Percentiles rank a stretch among this genome's conserved stretches.
These are phyloP conservation scores for Actenoides hombroni DNA, from an alignment of 2,113 vertebrate species.

Conservation along the genomic window DNA sequence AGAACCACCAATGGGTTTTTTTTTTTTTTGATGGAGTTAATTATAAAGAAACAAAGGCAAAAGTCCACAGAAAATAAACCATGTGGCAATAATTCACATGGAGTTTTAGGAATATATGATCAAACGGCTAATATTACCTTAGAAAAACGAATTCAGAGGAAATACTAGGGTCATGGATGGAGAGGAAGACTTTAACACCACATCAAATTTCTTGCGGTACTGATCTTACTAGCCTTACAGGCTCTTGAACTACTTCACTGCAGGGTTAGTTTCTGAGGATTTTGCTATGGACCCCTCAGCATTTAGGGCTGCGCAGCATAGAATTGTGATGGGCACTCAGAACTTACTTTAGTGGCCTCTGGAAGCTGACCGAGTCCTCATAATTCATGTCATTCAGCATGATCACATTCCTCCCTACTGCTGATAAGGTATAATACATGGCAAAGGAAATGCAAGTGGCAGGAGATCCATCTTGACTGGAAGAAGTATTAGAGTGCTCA, in stretches of 20 bases:
- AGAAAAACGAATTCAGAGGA: background rate
- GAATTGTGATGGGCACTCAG: background rate
- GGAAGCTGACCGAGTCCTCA: background rate
- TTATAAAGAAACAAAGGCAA: background rate
- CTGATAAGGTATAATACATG: background rate
- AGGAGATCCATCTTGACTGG: background rate
- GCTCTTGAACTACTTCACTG: background rate
- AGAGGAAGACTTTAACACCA: background rate
- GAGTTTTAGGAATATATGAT: background rate
- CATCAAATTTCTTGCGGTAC: background rate
- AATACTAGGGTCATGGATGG: background rate
- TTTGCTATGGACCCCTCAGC: background rate
- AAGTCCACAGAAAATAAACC: background rate
- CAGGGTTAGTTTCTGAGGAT: background rate
- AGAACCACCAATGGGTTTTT: background rate
- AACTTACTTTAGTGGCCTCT: too few relatives aligned
- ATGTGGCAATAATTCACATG: background rate
- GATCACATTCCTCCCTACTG: background rate
- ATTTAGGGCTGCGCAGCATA: background rate
- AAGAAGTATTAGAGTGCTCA: background rate
- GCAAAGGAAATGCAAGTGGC: background rate
- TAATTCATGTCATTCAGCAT: background rate
- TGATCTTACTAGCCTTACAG: background rate
- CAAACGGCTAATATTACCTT: background rate
- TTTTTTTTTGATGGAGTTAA: background rate